phyloP scores from a whole-genome alignment of 2,797 vertebrate genomes.

The Pteronotus mesoamericanus region DNA sequence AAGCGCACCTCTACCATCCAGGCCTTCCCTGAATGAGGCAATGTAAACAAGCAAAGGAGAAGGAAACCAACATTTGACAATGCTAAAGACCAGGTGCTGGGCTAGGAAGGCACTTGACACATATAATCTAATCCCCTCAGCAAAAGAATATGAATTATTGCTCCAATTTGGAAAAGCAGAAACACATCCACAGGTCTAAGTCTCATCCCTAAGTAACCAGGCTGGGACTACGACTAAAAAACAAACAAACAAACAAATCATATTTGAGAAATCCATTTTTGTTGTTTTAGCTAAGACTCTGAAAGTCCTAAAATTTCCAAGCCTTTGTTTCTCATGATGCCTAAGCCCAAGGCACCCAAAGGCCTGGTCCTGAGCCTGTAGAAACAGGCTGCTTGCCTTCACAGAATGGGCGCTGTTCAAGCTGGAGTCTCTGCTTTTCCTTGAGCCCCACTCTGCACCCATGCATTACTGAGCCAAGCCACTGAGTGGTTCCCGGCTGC shows the following conservation, averaged over 20 bases:
- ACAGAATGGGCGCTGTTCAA: not conserved
- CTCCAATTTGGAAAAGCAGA: not conserved
- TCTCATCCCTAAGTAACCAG: not conserved
- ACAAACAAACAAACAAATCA: not conserved
- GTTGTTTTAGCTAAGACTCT: not conserved
- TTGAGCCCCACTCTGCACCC: not conserved
- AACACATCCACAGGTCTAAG: not conserved
- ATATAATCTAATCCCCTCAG: not conserved
- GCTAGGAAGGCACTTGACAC: not conserved
- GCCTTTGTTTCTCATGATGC: not conserved
- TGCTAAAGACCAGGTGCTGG: not conserved
- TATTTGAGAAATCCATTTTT: not conserved
- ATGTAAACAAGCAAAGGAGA: not conserved
- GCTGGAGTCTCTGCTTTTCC: too few species aligned
- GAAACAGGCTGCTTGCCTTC: not conserved
- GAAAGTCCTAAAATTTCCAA: not conserved
- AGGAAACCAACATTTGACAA: not conserved
- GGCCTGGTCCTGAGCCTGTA: not conserved
- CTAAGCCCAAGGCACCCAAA: not conserved
- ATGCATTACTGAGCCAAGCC: not conserved
- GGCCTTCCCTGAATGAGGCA: not conserved
- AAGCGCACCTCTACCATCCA: not conserved
- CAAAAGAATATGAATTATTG: not conserved
- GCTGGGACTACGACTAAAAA: not conserved
- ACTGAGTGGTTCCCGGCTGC: fast-evolving